Base-by-base conservation (phyloP, 2,888 invertebrate genomes). In the Chrysolina americana region DNA sequence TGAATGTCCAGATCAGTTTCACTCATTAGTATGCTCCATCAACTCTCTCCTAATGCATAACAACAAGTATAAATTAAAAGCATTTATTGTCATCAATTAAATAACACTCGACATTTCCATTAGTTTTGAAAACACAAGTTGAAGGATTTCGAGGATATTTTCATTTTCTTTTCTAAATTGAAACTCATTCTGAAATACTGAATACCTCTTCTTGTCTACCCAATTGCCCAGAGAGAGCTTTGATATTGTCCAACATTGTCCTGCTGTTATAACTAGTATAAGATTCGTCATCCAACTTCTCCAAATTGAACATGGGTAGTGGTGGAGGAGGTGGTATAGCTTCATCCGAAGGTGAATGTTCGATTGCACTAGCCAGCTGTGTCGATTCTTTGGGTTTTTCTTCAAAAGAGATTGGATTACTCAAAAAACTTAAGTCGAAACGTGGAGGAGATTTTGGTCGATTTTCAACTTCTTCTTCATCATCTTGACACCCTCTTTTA, bases 221-320 rank as follows among this genome's bases (percentile, higher is more conserved):
- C 19, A 80, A 65, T 62, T 83, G 83, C 44, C 74, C 76, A 15
- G 83, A 82, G 8, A 83, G 78, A 10, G 73, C 65, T 66, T 74
- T 80, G 41, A 83, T 81, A 73, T 76, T 78, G 9, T 82, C 81
- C 59, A 82, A 64, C 74, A 83, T 77, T 36, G 76, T 76, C 56
- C 70, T 77, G 6, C 71, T 19, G 28, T 73, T 68, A 17, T 56
- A 23, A 9, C 17, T 64, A 19, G 28, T 65, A 21, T 28, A 48
- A 59, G 41, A n/a, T 21, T 73, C 65, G 21, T 76, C 56, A 28
- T 73, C 62, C 15, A 48, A 21, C 13, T 17, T 36, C 17, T 44
- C 21, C 65, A 75, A 63, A 47, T 50, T 62, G 17, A 76, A 74
- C 17, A 21, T 41, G 36, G 76, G 75, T 21, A 74, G 47, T 3